Evolutionary conservation across 2,888 invertebrate genomes (phyloP).

Genomic region (Cancer borealis): DNA sequence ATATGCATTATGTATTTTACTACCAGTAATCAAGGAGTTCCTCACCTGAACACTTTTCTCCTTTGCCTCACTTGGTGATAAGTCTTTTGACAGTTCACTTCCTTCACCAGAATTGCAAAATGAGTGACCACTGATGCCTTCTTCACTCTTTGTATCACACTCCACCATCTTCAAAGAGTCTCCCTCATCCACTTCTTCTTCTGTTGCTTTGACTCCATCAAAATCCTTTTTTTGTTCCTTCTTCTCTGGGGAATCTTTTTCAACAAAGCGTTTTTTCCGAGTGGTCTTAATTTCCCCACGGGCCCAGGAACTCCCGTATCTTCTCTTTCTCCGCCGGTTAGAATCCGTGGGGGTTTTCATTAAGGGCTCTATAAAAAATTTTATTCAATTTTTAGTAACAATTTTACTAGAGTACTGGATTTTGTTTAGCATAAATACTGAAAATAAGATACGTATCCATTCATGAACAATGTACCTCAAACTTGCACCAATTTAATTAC

Average conservation of each 20-base stretch:
- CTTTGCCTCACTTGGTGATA: not conserved
- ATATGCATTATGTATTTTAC: not conserved
- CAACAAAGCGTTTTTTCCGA: slow-evolving; percentile 79
- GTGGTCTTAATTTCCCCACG: slow-evolving; percentile 82
- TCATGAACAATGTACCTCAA: too few species aligned
- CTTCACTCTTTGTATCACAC: slow-evolving; percentile 65
- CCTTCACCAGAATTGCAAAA: slow-evolving; percentile 62
- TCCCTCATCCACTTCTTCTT: slow-evolving; percentile 47
- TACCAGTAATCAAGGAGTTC: not conserved
- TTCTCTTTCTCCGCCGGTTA: slow-evolving; percentile 57
- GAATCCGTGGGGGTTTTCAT: slow-evolving; percentile 60
- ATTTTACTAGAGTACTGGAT: too few species aligned
- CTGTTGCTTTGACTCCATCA: slow-evolving; percentile 37
- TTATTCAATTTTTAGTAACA: too few species aligned
- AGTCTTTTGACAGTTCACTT: not conserved
- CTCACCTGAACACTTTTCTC: slow-evolving; percentile 38
- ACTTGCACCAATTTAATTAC: too few species aligned
- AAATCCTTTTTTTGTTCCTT: slow-evolving; percentile 35
- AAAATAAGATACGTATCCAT: too few species aligned
- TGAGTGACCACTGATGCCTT: slow-evolving; percentile 67
- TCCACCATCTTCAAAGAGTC: not conserved
- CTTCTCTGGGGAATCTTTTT: slow-evolving; percentile 56
- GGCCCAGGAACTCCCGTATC: slow-evolving; percentile 80
- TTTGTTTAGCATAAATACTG: too few species aligned
- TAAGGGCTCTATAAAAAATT: slow-evolving; percentile 22